Base-by-base conservation (phyloP, 2,797 vertebrate genomes). In the Kryptopterus vitreolus region DNA sequence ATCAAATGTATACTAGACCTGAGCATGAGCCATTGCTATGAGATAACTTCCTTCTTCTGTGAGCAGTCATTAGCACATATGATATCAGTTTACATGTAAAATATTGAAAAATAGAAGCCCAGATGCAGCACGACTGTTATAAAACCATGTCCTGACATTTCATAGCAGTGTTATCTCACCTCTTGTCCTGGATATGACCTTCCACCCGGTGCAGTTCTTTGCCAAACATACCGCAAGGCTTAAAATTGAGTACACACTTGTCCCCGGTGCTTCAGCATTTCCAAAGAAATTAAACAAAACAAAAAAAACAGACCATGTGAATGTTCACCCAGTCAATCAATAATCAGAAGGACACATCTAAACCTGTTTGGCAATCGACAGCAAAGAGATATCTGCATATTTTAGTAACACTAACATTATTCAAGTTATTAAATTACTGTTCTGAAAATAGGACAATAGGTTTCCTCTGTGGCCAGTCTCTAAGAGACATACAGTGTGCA, bases 141-240 rank as follows among this genome's bases (percentile, higher is more conserved):
- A 68, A 38, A 66, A 66, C 31, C 26, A 50, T 12, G 29, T 52
- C 62, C 16, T 50, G 38, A 68, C 52, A 76, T 80, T 46, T 76
- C 58, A 83, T 59, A 76, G 29, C 4, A 62, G 76, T 76, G 52
- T 62, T 46, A 72, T 70, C 85, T 93, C 89, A 98, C 98, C 93
- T 96, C 88, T 95, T 97, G 91, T 99, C 97, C 78, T 96, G 97
- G 82, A 99, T 95, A 80, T 97, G 82, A 61, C 97, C 98, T 83
- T 99, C 98, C 59, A 99, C 96, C 90, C 92, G 95, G 90, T 99
- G 97, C 81, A 99, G 95, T 81, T 99, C 98, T 68, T 98, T 99
- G 26, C 96, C 97, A 83, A 99, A 99, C 90, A 99, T 92, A 66
- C 98, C 96, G 29, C 96, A 98, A 0, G 97, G 93, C 89, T 94